Evolutionary conservation across 2,797 vertebrate species (phyloP), one percentile per base, ranked within the genome.

Genomic region (Calcarius lapponicus): DNA sequence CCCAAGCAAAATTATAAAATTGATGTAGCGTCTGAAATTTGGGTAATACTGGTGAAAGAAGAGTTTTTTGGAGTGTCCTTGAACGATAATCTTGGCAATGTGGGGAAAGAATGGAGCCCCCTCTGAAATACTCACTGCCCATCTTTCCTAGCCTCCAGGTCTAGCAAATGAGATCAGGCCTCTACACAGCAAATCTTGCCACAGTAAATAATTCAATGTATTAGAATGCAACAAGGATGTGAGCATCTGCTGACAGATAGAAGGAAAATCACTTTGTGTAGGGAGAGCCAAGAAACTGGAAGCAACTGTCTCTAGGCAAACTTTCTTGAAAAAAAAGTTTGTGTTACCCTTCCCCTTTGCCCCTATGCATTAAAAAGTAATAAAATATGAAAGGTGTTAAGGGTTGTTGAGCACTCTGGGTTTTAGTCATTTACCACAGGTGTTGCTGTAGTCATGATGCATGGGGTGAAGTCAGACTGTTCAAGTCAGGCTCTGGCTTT

Each of bases 371-470:
- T 86, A 75, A 80, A 83, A 85, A 32, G 81, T 31, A 53, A 51
- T 32, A 42, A 76, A 36, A 34, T 69, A 58, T 24, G 67, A 61
- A 58, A 72, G 50, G 32, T 56, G 48, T 51, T 85, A 34, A 87
- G 64, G 78, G 54, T 85, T 95, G 92, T 80, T 92, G 94, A 96
- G 81, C 21, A 50, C 80, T 82, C 22, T 38, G 83, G 65, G 82
- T 80, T 81, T 90, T 61, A 74, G 82, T 86, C 48, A 80, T 97
- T 97, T 94, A 83, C 97, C 90, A 92, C 26, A 74, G 79, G 66
- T 93, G 72, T 70, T 96, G 83, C 74, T 91, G 75, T 96, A 96
- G 96, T 69, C 96, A 85, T 96, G 96, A 95, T 97, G 95, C 94
- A 96, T 86, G 81, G 74, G 48, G 58, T 61, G 38, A 71, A 69